Conservation (phyloP, 1,140 invertebrate species). For the Coboldia fuscipes region DNA sequence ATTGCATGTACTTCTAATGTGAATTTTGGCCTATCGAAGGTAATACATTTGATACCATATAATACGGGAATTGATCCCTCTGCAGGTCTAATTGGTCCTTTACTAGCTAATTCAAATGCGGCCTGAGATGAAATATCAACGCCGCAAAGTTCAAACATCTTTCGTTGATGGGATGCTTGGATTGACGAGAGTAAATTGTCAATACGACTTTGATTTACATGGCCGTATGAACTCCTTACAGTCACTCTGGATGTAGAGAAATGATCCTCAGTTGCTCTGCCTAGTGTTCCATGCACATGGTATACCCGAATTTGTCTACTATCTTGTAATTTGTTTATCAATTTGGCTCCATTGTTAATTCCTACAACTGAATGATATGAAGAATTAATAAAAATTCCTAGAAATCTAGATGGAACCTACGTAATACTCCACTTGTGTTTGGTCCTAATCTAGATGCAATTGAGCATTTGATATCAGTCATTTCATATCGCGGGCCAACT, state of each 20-base stretch:
- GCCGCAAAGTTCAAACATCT: slow-evolving; percentile 57
- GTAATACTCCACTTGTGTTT: slow-evolving; percentile 44
- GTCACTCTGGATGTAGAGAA: slow-evolving; percentile 48
- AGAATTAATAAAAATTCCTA: slow-evolving; percentile 3
- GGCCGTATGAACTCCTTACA: slow-evolving; percentile 45
- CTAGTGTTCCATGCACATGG: slow-evolving; percentile 55
- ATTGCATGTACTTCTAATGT: slow-evolving; percentile 74
- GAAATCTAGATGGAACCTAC: slow-evolving; percentile 24
- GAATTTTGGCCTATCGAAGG: slow-evolving; percentile 66
- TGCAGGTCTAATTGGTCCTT: slow-evolving; percentile 55
- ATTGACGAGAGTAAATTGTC: slow-evolving; percentile 49
- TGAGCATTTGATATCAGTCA: slow-evolving; percentile 33
- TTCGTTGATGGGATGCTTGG: slow-evolving; percentile 59
- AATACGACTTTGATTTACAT: slow-evolving; percentile 39
- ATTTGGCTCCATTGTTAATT: slow-evolving; percentile 36
- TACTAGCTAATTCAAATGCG: slow-evolving; percentile 65
- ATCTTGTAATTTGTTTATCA: slow-evolving; percentile 28
- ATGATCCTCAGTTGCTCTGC: slow-evolving; percentile 52
- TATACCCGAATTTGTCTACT: slow-evolving; percentile 39
- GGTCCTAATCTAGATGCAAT: slow-evolving; percentile 30
- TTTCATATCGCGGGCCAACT: slow-evolving; percentile 48
- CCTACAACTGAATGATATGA: slow-evolving; percentile 35
- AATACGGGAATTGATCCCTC: slow-evolving; percentile 47
- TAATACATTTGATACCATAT: slow-evolving; percentile 68
- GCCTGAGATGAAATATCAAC: slow-evolving; percentile 63